phyloP scores from a whole-genome alignment of 2,888 invertebrate genomes.

The Taphrorychus bicolor region DNA sequence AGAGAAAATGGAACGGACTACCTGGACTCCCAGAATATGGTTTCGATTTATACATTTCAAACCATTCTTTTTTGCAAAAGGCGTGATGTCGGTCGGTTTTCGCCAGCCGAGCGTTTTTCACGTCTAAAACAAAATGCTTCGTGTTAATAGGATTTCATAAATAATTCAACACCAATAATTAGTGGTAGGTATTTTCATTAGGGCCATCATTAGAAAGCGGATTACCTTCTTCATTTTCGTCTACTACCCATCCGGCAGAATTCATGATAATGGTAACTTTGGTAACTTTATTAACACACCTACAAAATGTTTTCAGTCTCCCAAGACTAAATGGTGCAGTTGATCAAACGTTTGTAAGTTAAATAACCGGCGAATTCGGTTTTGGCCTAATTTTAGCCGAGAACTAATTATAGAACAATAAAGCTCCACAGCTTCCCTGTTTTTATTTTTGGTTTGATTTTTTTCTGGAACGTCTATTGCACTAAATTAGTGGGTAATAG shows the following conservation, averaged over 20 bases:
- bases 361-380: conserved; percentile 21
- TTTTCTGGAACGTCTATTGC: background rate
- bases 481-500: too few relatives aligned
- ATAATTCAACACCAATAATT: background rate
- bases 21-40: conserved; percentile 37
- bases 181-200: conserved; percentile 31
- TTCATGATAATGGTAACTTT: conserved; percentile 52
- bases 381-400: conserved; percentile 23
- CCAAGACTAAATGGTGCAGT: background rate
- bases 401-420: conserved; percentile 22
- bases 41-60: conserved; percentile 48
- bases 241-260: conserved; percentile 58
- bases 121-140: conserved; percentile 33
- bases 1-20: conserved; percentile 8
- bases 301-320: conserved; percentile 9
- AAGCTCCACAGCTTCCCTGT: background rate
- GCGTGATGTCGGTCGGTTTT: conserved; percentile 54
- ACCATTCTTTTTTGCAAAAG: conserved; percentile 56
- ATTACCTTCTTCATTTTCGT: conserved; percentile 59
- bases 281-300: too few relatives aligned
- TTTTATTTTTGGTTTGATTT: conserved; percentile 2
- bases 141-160: background rate
- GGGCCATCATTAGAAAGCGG: background rate
- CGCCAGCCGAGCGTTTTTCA: conserved; percentile 29
- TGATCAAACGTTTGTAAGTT: conserved; percentile 9